Base-by-base conservation (phyloP, 2,888 invertebrate genomes). In the Lycia hirtaria region DNA sequence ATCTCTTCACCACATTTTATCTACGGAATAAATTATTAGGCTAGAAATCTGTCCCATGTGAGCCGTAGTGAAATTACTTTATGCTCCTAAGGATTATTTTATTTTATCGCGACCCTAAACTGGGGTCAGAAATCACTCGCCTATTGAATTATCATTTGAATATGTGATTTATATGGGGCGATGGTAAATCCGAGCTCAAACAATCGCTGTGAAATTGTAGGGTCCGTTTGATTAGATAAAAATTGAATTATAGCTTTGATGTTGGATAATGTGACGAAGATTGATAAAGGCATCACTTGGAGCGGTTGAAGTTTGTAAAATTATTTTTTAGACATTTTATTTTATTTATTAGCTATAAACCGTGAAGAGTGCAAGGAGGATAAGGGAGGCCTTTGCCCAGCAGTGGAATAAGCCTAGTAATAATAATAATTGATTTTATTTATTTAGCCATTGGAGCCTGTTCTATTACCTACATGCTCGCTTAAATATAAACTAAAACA, bases 101-200 rank as follows among this genome's bases (percentile, higher is more conserved):
- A 62, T 65, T 66, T 89, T 85, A 90, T 88, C 86, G 75, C 73
- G 72, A 67, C 79, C 81, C 80, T 72, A 67, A 45, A 64, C 60
- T 70, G 80, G 49, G 84, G 81, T 84, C 82, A 82, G 78, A 80
- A 87, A 87, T 88, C 85, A 85, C 78, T 73, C 73, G 71, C 77
- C 83, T 88, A 90, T 91, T 88, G 89, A 90, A 92, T 90, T 90
- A 90, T 88, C 87, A 88, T 89, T 87, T 85, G 84, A 88, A 88
- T 89, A 81, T 88, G 38, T 56, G 56, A 56, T 86, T 91, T 90
- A 83, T 87, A 87, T 83, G 76, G 78, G 75, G 81, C 75, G 78
- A 76, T 81, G 75, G 76, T 75, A 75, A 80, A 80, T 76, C 75
- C 76, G 79, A 85, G 86, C 78, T 82, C 73, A 73, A 73, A 85